A percentile compares a stretch with the other conserved stretches of the same genome.
These are phyloP conservation scores for Strigops habroptila DNA, from an alignment of 2,113 vertebrate species.

Conservation along the genomic window DNA sequence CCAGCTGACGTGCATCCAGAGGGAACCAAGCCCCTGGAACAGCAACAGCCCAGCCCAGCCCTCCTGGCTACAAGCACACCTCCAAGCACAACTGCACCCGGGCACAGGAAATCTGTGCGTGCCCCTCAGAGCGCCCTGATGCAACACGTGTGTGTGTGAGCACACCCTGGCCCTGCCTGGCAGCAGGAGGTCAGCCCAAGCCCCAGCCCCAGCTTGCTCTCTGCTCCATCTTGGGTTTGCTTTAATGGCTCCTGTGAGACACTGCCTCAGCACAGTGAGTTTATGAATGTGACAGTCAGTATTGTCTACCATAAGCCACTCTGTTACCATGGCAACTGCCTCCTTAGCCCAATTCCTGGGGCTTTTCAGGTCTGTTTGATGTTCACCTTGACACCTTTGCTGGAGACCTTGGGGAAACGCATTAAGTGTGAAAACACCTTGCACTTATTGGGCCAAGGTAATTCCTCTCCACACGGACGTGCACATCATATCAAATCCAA, in stretches of 20 bases:
- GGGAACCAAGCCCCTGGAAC: background rate
- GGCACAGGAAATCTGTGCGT: accelerated
- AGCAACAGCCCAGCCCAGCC: background rate
- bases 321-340: slow-evolving; percentile 39
- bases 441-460: background rate
- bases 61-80: background rate
- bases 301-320: background rate
- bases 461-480: background rate
- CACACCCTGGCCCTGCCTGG: no score
- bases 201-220: background rate
- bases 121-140: accelerated
- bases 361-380: slow-evolving; percentile 5
- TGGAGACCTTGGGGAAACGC: background rate
- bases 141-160: accelerated
- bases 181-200: background rate
- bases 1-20: background rate
- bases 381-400: slow-evolving; percentile 27
- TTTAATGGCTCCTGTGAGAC: background rate
- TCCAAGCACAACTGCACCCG: background rate
- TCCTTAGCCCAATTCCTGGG: background rate
- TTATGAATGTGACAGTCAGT: slow-evolving; percentile 36
- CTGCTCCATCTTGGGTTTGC: background rate
- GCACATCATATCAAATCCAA: background rate
- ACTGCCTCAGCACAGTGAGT: background rate
- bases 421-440: background rate